Conservation (phyloP, 30 jellyfish, hydroid and myxozoan genomes). For the Rhopilema esculentum region DNA sequence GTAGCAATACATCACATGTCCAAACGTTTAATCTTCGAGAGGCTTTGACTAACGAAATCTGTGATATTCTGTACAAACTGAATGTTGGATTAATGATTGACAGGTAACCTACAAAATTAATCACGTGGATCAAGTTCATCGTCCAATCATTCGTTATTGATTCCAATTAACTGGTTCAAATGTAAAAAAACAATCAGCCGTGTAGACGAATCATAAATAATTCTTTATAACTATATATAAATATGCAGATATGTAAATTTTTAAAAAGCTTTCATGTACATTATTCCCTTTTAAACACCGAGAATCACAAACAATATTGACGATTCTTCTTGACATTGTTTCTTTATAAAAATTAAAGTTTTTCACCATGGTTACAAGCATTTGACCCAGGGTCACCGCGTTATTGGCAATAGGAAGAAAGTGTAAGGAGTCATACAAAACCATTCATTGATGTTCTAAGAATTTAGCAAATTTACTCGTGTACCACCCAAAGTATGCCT, state of each 20-base stretch:
- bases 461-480: no score
- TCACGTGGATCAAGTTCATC: no score
- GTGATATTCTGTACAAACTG: no score
- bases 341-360: neutral
- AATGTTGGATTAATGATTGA: no score
- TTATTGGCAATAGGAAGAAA: neutral
- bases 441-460: no score
- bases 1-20: no score
- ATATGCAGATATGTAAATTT: neutral
- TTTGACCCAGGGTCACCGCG: neutral
- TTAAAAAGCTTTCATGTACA: neutral
- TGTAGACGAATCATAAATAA: neutral
- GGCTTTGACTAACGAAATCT: neutral
- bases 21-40: neutral
- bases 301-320: neutral
- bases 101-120: neutral
- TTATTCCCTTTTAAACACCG: neutral
- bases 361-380: neutral
- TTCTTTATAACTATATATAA: no score
- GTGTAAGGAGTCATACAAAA: neutral
- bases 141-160: neutral
- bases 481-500: no score
- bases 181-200: neutral
- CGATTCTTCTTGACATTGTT: neutral
- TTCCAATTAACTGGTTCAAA: neutral